Percentiles rank a stretch among this genome's conserved stretches.
Evolutionary conservation across 1,140 invertebrate species (phyloP).

Genomic region (Papilio helenus): DNA sequence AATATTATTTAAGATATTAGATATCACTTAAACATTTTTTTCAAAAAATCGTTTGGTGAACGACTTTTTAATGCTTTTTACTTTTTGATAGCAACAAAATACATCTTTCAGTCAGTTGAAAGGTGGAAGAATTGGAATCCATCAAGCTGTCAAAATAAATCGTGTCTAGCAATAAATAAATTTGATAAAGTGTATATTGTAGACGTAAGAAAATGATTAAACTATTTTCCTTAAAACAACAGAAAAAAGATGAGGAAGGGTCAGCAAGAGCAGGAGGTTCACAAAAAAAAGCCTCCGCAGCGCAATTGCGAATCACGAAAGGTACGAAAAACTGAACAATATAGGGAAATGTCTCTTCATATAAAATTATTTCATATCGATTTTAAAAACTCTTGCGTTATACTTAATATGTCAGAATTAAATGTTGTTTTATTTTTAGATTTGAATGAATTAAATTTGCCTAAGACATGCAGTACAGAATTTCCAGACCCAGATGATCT

Average conservation of each 20-base stretch:
- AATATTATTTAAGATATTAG: neutral
- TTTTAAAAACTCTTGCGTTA: neutral
- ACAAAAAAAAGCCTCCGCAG: conserved; percentile 96
- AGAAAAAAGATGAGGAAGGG: conserved; percentile 97
- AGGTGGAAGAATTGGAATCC: conserved; percentile 41
- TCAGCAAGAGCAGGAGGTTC: conserved; percentile 88
- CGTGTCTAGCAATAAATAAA: conserved; percentile 67
- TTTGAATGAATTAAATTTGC: conserved; percentile 98
- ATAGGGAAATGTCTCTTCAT: neutral
- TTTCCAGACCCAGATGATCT: conserved; percentile 98
- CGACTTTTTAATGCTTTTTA: neutral
- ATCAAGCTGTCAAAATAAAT: conserved; percentile 74
- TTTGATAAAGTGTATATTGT: conserved; percentile 66
- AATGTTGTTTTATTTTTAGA: conserved; percentile 86
- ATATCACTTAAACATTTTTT: neutral
- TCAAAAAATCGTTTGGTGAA: neutral
- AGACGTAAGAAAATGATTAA: conserved; percentile 93
- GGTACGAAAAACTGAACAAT: conserved; percentile 83
- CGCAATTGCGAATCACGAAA: conserved; percentile 98
- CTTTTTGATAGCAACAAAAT: conserved; percentile 35
- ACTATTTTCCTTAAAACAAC: conserved; percentile 98
- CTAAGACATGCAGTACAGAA: conserved; percentile 97
- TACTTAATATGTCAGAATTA: conserved; percentile 19
- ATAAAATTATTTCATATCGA: neutral
- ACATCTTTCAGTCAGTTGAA: conserved; percentile 41